A percentile compares a stretch with the other conserved stretches of the same genome.
These are phyloP conservation scores for Octonoba sinensis DNA, from an alignment of 2,888 invertebrate genomes.

Conservation along the genomic window DNA sequence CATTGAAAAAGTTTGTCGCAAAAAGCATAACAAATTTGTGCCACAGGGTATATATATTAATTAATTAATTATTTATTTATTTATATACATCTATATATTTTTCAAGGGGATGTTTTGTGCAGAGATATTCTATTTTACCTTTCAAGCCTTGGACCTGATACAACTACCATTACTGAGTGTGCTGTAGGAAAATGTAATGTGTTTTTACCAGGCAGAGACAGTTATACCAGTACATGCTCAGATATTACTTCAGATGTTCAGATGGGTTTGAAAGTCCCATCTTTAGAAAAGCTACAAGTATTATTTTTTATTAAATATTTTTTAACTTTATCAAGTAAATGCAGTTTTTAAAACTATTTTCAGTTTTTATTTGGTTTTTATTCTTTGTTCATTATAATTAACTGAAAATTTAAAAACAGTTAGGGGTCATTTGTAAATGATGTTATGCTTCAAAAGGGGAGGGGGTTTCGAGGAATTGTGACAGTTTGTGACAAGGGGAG, in stretches of 20 bases:
- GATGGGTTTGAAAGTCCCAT: conserved; percentile 37
- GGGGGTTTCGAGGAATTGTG: too few species aligned
- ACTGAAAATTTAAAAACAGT: too few species aligned
- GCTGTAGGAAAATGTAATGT: conserved; percentile 23
- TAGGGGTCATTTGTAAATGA: too few species aligned
- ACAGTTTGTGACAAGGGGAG: too few species aligned
- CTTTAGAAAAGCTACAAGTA: conserved; percentile 50
- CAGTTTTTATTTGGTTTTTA: not conserved
- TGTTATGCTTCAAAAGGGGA: too few species aligned
- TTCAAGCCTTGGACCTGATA: conserved; percentile 46
- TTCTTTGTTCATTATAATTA: not conserved
- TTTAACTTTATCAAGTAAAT: not conserved
- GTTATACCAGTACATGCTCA: not conserved
- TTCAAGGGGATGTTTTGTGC: conserved; percentile 38
- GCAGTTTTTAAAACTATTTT: too few species aligned
- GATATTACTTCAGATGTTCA: conserved; percentile 14
- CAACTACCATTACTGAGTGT: conserved; percentile 42
- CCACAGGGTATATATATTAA: too few species aligned
- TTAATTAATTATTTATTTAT: too few species aligned
- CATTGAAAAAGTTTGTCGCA: too few species aligned
- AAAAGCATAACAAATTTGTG: too few species aligned
- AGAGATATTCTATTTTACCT: conserved; percentile 46
- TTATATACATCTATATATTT: too few species aligned
- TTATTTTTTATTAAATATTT: not conserved
- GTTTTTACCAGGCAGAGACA: conserved; percentile 28